phyloP scores from a whole-genome alignment of 2,888 invertebrate species.

The Andrena camellia region DNA sequence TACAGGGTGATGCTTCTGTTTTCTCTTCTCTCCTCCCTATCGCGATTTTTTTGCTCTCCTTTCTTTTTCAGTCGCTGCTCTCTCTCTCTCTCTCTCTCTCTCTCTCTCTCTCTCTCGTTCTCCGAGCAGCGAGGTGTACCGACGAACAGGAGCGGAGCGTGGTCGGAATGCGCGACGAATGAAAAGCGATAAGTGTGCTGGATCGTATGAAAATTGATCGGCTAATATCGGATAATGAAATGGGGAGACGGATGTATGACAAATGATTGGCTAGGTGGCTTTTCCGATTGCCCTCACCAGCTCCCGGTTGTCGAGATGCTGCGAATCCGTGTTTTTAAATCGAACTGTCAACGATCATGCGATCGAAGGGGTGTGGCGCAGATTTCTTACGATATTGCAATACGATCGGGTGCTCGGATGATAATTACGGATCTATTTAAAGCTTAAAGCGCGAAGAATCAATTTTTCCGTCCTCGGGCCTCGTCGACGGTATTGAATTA shows the following conservation, averaged over 20 bases:
- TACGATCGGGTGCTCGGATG: too few species aligned
- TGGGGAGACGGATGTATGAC: constrained; percentile 2
- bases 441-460: not conserved
- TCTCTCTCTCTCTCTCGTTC: constrained; percentile 16
- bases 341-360: too few species aligned
- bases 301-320: not conserved
- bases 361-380: not conserved
- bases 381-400: too few species aligned
- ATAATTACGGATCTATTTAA: too few species aligned
- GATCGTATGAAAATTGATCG: constrained; percentile 66
- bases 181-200: constrained; percentile 56
- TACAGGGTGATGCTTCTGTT: constrained; percentile 48
- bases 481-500: constrained; percentile 46
- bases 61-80: not conserved
- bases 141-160: constrained; percentile 7
- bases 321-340: not conserved
- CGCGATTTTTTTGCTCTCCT: constrained; percentile 2
- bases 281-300: constrained; percentile 18
- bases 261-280: constrained; percentile 15
- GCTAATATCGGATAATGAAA: constrained; percentile 59
- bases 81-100: constrained; percentile 17
- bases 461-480: constrained; percentile 5
- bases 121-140: constrained; percentile 24
- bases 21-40: constrained; percentile 29
- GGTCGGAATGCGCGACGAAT: constrained; percentile 45